phyloP scores from a whole-genome alignment of 2,113 vertebrate species.

The Smithornis capensis region DNA sequence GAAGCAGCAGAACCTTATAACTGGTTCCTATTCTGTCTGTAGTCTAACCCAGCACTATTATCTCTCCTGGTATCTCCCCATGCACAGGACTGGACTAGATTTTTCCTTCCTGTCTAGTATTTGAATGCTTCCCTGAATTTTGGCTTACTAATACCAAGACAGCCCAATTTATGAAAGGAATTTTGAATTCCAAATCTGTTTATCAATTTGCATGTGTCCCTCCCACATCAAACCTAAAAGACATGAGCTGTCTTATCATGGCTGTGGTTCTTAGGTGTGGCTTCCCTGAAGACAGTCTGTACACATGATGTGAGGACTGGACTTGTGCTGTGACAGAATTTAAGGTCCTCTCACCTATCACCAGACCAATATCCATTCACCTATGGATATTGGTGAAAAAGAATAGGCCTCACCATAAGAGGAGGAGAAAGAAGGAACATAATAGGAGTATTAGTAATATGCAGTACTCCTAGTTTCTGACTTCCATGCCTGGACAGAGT shows the following conservation, averaged over 20 bases:
- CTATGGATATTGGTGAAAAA: not conserved
- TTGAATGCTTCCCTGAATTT: not conserved
- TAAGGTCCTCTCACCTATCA: not conserved
- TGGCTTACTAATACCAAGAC: not conserved
- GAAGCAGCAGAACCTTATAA: rapidly evolving
- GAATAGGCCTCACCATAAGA: not conserved
- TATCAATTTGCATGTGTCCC: not conserved
- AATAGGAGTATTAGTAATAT: not conserved
- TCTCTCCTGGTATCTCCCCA: not conserved
- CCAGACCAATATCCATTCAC: not conserved
- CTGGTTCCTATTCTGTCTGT: not conserved
- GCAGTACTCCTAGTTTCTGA: not conserved
- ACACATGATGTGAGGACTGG: not conserved
- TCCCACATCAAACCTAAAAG: not conserved
- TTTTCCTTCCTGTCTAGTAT: not conserved
- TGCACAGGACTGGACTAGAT: not conserved
- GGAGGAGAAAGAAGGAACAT: not conserved
- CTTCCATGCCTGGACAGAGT: not conserved
- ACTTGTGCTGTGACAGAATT: not conserved
- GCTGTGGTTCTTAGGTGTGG: not conserved
- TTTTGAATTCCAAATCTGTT: not conserved
- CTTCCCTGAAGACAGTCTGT: not conserved
- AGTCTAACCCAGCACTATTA: not conserved
- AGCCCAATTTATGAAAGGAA: not conserved
- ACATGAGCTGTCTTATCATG: not conserved